Evolutionary conservation across 2,113 vertebrate genomes (phyloP).

Genomic region (Gulo gulo): DNA sequence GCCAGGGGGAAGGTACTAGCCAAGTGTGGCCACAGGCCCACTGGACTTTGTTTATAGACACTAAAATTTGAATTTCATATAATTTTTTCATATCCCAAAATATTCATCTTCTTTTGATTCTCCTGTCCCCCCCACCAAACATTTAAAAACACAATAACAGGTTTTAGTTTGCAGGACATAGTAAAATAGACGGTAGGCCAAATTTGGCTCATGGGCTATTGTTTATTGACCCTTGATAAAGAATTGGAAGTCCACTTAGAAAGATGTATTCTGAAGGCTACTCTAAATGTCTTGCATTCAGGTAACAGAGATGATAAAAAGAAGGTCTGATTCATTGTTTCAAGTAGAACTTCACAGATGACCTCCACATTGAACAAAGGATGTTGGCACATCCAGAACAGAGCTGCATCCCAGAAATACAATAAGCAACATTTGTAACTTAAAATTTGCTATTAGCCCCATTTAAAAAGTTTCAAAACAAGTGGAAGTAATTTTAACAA

Average conservation of each 20-base stretch:
- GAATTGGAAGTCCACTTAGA: neutral
- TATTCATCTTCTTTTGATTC: neutral
- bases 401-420: neutral
- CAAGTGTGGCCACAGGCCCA: neutral
- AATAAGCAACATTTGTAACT: neutral
- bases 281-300: neutral
- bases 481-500: neutral
- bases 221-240: neutral
- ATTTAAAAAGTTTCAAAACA: neutral
- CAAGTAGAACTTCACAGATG: neutral
- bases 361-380: neutral
- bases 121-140: accelerated
- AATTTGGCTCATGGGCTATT: neutral
- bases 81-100: neutral
- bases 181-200: neutral
- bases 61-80: neutral
- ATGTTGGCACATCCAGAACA: neutral
- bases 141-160: neutral
- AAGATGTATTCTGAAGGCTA: neutral
- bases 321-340: neutral
- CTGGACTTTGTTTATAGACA: neutral
- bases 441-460: neutral
- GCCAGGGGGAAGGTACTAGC: no score
- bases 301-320: neutral
- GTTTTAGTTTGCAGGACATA: neutral